Evolutionary conservation across 2,888 invertebrate genomes (phyloP).

Genomic region (Amiota communis): DNA sequence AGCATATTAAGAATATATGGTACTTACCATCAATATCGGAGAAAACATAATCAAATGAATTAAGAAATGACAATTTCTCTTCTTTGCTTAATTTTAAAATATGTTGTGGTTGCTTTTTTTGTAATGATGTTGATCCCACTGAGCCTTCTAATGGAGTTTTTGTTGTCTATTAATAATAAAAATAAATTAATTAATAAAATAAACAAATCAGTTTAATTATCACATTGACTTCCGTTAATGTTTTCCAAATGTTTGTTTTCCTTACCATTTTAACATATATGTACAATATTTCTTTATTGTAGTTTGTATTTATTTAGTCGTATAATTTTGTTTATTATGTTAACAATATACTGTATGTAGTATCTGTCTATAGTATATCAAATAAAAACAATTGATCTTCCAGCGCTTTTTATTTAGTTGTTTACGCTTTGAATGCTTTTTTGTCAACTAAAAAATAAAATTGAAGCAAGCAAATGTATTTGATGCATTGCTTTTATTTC

Average conservation of each 20-base stretch:
- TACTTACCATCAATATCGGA: conserved; percentile 77
- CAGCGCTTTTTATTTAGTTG: no score
- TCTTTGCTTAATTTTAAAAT: conserved; percentile 61
- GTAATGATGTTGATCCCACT: neutral
- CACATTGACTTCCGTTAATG: neutral
- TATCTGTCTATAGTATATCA: no score
- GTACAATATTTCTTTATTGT: neutral
- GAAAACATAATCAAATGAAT: conserved; percentile 76
- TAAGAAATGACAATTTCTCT: conserved; percentile 70
- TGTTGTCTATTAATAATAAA: neutral
- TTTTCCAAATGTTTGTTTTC: neutral
- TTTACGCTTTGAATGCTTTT: no score
- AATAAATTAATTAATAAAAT: neutral
- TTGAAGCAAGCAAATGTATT: no score
- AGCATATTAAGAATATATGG: neutral
- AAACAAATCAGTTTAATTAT: neutral
- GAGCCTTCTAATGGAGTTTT: neutral
- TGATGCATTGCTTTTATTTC: no score
- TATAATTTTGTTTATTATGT: no score
- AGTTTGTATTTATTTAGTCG: no score
- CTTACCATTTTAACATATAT: neutral
- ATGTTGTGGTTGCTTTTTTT: conserved; percentile 41
- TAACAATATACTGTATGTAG: no score
- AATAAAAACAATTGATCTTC: no score
- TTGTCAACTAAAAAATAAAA: no score